Evolutionary conservation across 2,797 vertebrate genomes (phyloP).

Genomic region (Natrix natrix): DNA sequence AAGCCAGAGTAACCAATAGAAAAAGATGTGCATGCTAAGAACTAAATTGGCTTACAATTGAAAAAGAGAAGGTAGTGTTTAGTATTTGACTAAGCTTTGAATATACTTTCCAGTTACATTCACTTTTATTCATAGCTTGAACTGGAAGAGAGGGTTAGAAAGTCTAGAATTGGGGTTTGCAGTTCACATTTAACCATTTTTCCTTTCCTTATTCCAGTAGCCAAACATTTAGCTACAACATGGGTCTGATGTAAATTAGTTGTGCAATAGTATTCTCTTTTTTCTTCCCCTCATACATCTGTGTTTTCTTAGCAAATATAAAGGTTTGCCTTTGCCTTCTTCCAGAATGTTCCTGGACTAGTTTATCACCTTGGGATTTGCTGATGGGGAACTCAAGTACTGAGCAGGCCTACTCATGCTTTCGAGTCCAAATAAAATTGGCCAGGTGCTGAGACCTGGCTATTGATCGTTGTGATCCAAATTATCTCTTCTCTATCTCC

Average conservation of each 20-base stretch:
- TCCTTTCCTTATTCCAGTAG: neutral
- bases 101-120: neutral
- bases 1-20: neutral
- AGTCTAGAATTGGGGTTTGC: neutral
- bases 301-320: neutral
- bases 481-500: neutral
- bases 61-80: neutral
- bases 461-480: neutral
- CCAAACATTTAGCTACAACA: neutral
- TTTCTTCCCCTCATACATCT: neutral
- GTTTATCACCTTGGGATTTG: neutral
- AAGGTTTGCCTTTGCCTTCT: neutral
- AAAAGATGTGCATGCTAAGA: neutral
- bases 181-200: neutral
- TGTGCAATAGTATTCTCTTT: neutral
- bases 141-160: neutral
- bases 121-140: neutral
- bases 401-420: neutral
- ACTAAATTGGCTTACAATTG: neutral
- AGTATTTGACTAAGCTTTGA: neutral
- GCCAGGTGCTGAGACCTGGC: neutral
- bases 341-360: neutral
- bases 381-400: neutral
- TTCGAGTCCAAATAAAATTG: neutral
- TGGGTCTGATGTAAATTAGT: neutral